Base-by-base conservation (phyloP, 2,888 invertebrate genomes). In the Drosophila robusta region DNA sequence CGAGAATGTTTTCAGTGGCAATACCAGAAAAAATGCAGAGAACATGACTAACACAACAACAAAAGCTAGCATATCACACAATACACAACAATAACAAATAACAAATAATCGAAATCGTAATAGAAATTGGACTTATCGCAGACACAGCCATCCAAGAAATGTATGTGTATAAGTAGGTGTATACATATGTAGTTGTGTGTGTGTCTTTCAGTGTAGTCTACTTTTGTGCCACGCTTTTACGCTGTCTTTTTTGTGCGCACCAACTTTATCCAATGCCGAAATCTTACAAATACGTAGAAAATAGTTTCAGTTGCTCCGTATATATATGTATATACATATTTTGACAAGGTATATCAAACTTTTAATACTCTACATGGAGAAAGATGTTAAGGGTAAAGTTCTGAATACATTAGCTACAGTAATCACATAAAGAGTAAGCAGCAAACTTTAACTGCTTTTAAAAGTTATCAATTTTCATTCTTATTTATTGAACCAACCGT, bases 71-170 rank as follows among this genome's bases (percentile, higher is more conserved):
- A 60, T 65, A 77, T 52, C 36, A 62, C 39, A 62, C 58, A 69
- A 74, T 55, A 49, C 60, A 78, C 60, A 66, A 78, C 60, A 61
- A 63, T 62, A 62, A 72, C 69, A 81, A 83, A 70, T 62, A 76
- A 60, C 82, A 76, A 79, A 79, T 83, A 86, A 83, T 83, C 73
- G 70, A 80, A 79, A 74, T 76, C 41, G 68, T 71, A 66, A 73
- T 72, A 67, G 69, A 82, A 86, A 86, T 86, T 72, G 75, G 69
- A 78, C 80, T 70, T 83, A 88, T 82, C 80, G 42, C 50, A 60
- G 9, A 49, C 11, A 66, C 38, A 49, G 41, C 16, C 5, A 45
- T 7, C 1, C 26, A 34, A 39, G 29, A 29, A 34, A 34, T 12
- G 34, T 34, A 26, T 29, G 7, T 29, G n/a, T 32, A 5, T 41